phyloP scores from a whole-genome alignment of 2,113 vertebrate genomes.

The Echinops telfairi region DNA sequence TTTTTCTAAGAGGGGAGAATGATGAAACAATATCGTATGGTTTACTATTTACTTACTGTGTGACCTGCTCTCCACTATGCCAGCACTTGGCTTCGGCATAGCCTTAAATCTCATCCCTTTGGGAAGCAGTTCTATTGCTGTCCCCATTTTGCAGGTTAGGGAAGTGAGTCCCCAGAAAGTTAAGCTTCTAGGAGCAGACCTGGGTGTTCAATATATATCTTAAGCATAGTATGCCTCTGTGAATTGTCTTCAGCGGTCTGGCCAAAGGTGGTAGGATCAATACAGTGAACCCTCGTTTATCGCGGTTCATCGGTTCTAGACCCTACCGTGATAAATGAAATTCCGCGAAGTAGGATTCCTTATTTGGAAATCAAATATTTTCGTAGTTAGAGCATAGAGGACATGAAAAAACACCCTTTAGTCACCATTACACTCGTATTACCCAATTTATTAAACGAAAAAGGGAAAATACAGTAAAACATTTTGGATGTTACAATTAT shows the following conservation, averaged over 20 bases:
- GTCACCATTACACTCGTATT: no score
- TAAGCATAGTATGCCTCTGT: background rate
- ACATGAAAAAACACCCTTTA: no score
- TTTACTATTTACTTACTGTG: slow-evolving; percentile 9
- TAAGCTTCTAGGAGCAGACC: background rate
- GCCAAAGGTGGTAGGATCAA: background rate
- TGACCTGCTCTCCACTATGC: background rate
- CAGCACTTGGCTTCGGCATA: background rate
- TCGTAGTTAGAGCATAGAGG: no score
- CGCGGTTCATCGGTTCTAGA: no score
- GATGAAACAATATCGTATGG: background rate
- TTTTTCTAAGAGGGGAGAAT: slow-evolving; percentile 51
- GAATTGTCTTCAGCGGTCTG: background rate
- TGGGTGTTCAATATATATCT: background rate
- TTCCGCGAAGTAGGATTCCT: no score
- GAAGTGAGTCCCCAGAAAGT: background rate
- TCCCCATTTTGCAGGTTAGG: slow-evolving; percentile 30
- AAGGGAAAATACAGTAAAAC: no score
- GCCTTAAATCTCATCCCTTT: background rate
- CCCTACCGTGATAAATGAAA: no score
- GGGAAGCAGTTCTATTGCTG: background rate
- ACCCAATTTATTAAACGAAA: no score
- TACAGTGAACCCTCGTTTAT: no score
- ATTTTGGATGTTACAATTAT: no score
- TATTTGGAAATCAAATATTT: no score